Percentiles rank a stretch among this genome's conserved stretches.
Evolutionary conservation across 2,113 vertebrate genomes (phyloP).

Genomic region (Siphamia tubifer): DNA sequence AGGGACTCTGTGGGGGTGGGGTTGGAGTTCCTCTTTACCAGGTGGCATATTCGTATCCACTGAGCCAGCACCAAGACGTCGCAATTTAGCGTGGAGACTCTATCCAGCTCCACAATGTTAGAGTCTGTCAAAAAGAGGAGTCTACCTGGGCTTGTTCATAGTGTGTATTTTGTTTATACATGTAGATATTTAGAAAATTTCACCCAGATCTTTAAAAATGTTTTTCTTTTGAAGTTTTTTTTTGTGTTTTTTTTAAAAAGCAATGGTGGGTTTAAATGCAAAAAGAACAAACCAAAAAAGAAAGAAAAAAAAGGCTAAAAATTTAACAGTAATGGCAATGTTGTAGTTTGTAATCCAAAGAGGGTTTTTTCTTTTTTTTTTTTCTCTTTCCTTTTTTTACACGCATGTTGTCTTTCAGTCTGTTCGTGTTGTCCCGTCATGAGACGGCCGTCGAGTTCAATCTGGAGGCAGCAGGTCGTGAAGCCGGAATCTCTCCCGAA

Average conservation of each 20-base stretch:
- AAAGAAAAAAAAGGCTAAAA: constrained; percentile 78
- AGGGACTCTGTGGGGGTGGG: constrained; percentile 69
- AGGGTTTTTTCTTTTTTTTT: constrained; percentile 83
- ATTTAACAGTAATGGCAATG: constrained; percentile 95
- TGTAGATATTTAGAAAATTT: constrained; percentile 56
- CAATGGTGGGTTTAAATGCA: constrained; percentile 77
- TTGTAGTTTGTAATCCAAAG: constrained; percentile 88
- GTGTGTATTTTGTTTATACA: constrained; percentile 38
- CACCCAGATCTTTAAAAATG: constrained; percentile 59
- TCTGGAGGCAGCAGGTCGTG: constrained; percentile 97
- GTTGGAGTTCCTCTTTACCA: constrained; percentile 63
- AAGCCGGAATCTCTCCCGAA: constrained; percentile 96
- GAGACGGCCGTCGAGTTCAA: constrained; percentile 69
- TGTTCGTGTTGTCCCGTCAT: constrained; percentile 41
- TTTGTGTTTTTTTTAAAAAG: constrained; percentile 75
- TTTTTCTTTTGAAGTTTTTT: constrained; percentile 34
- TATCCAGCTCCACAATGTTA: constrained; percentile 38
- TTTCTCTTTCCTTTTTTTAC: constrained; percentile 81
- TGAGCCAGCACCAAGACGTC: constrained; percentile 84
- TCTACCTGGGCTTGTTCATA: constrained; percentile 83
- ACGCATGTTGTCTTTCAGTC: constrained; percentile 55
- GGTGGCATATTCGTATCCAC: constrained; percentile 50
- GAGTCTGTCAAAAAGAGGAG: constrained; percentile 67
- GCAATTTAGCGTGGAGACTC: constrained; percentile 29
- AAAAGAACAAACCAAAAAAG: constrained; percentile 59